Base-by-base conservation (phyloP, 2,113 vertebrate species). In the Lasiurus borealis region DNA sequence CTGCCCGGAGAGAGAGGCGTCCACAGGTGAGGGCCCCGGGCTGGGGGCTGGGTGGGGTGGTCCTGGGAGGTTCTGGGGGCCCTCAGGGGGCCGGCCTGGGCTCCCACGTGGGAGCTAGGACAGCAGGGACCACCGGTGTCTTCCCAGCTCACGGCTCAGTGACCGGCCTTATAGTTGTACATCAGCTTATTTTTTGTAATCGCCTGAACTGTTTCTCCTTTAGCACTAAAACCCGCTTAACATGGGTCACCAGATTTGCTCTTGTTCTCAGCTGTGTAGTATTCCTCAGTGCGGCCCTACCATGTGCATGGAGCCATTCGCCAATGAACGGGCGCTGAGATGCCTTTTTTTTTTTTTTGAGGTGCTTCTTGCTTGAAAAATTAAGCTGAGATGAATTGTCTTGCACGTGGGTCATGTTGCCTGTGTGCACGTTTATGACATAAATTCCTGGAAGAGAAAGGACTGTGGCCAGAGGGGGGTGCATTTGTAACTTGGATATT, bases 1-100 rank as follows among this genome's bases (percentile, higher is more conserved):
- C 3, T 31, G 90, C 62, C 89, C 0, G 0, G 97, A 97, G 78
- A 95, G 46, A 46, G 97, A 97, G 0, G 1, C 46, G 0, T 97
- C 97, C 75, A 94, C 97, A 97, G 98, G 98, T 98, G 83, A 1
- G 40, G 10, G 25, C 11, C 8, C 18, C 5, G 82, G 85, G n/a
- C 2, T 0, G 5, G 44, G 18, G 34, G 36, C 40, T 18, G 8
- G 23, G n/a, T 19, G 46, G 46, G 46, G 10, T n/a, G 48, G 50
- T 15, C 2, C 13, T 52, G 0, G n/a, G n/a, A 6, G 7, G n/a
- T 29, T 12, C 44, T 36, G 10, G 48, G n/a, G 48, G 6, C 40
- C 29, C 83, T 57, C 11, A 40, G 0, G 4, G 48, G 44, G 31
- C 73, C 29, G 31, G 62, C 85, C 46, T 0, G 88, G 85, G 91